Evolutionary conservation across 2,888 invertebrate species (phyloP).

Genomic region (Mesodorylaimus sp.): DNA sequence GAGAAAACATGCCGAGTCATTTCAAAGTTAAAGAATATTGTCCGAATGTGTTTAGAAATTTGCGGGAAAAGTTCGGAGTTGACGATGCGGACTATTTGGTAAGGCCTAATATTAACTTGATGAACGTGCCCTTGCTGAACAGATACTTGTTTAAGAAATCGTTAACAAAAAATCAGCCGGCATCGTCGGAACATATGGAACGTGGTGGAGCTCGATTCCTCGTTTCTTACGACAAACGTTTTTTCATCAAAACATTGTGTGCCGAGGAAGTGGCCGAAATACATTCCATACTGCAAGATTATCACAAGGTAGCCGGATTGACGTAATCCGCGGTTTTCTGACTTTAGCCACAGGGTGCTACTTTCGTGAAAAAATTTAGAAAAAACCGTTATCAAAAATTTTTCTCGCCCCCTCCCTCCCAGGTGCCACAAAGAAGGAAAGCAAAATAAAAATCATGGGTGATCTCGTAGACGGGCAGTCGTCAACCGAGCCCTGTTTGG

Average conservation of each 20-base stretch:
- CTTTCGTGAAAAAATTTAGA: too few species aligned
- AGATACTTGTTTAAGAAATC: slow-evolving; percentile 32
- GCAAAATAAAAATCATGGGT: too few species aligned
- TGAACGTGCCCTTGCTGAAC: too few species aligned
- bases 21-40: slow-evolving; percentile 99
- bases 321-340: too few species aligned
- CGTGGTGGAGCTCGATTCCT: slow-evolving; percentile 84
- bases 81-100: slow-evolving; percentile 89
- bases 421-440: too few species aligned
- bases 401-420: too few species aligned
- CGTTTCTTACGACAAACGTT: slow-evolving; percentile 76
- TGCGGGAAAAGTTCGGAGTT: slow-evolving; percentile 87
- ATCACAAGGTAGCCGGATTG: slow-evolving; percentile 84
- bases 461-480: too few species aligned
- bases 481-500: too few species aligned
- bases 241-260: slow-evolving; percentile 84
- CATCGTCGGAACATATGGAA: slow-evolving; percentile 54
- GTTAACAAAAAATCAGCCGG: slow-evolving; percentile 47
- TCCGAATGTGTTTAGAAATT: slow-evolving; percentile 89
- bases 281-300: slow-evolving; percentile 93
- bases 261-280: slow-evolving; percentile 98
- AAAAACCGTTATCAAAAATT: too few species aligned
- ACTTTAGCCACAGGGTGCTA: too few species aligned
- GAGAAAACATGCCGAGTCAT: slow-evolving; percentile 98
- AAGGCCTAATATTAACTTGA: too few species aligned